These are phyloP conservation scores for Antechinus stuartii DNA, from an alignment of 2,113 vertebrate species.

Conservation along the genomic window DNA sequence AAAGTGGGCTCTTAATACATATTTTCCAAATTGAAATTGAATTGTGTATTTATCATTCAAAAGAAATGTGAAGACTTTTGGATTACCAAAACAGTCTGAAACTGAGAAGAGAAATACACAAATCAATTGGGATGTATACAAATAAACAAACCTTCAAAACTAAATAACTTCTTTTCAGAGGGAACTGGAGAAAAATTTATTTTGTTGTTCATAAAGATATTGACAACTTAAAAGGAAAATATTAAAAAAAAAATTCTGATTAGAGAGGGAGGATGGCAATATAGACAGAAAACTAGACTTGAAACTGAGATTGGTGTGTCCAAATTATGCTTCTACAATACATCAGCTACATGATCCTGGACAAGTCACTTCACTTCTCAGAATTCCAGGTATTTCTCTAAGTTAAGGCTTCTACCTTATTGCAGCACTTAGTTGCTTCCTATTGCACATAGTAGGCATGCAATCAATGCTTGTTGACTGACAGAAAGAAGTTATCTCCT, in stretches of 20 bases:
- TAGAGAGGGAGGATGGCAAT: not conserved
- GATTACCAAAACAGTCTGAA: slow-evolving; percentile 41
- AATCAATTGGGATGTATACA: slow-evolving; percentile 30
- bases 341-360: not conserved
- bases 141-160: slow-evolving; percentile 29
- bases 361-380: not conserved
- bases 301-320: not conserved
- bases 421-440: not conserved
- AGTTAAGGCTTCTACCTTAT: not conserved
- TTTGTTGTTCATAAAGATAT: slow-evolving; percentile 22
- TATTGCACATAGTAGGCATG: not conserved
- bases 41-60: slow-evolving; percentile 48
- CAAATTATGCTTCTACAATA: not conserved
- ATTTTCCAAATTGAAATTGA: not conserved
- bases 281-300: not conserved
- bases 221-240: not conserved
- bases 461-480: not conserved
- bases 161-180: slow-evolving; percentile 9
- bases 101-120: slow-evolving; percentile 19
- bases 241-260: not conserved
- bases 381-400: not conserved
- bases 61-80: slow-evolving; percentile 50
- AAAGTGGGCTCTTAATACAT: not conserved
- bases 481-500: not conserved
- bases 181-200: slow-evolving; percentile 9